A percentile compares a stretch with the other conserved stretches of the same genome.
Conservation (phyloP, 2,113 vertebrate species). For the Erinaceus europaeus region DNA sequence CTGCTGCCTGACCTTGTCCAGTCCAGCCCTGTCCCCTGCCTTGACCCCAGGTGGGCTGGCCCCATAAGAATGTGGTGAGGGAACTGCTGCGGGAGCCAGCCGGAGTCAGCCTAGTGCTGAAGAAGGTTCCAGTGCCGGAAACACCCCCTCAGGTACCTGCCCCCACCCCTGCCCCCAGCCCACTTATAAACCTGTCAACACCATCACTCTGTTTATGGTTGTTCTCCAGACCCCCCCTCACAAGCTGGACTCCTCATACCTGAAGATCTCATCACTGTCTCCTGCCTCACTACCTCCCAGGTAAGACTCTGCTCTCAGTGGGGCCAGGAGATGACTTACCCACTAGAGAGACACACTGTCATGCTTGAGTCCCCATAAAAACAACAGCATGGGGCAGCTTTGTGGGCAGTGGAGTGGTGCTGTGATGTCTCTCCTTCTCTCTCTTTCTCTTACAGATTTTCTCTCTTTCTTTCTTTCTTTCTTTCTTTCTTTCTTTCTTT, state of each 20-base stretch:
- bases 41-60: constrained; percentile 92
- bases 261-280: not conserved
- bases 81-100: constrained; percentile 87
- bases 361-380: too few relatives aligned
- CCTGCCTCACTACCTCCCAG: constrained; percentile 34
- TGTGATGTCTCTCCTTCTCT: too few relatives aligned
- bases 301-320: constrained; percentile 13
- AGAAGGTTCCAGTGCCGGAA: constrained; percentile 84
- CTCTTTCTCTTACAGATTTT: too few relatives aligned
- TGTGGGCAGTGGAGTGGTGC: too few relatives aligned
- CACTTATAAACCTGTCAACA: not conserved
- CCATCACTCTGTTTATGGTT: not conserved
- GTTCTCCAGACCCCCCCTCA: constrained; percentile 14
- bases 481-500: too few relatives aligned
- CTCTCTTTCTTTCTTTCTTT: too few relatives aligned
- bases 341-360: too few relatives aligned
- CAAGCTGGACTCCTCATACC: not conserved
- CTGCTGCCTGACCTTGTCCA: not conserved
- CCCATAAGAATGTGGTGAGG: constrained; percentile 83
- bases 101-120: constrained; percentile 87
- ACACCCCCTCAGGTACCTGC: constrained; percentile 53
- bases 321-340: too few relatives aligned
- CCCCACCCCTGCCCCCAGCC: too few relatives aligned
- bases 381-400: too few relatives aligned
- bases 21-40: constrained; percentile 31